Evolutionary conservation across 1,140 invertebrate species (phyloP).

Genomic region (Callitettix versicolor): DNA sequence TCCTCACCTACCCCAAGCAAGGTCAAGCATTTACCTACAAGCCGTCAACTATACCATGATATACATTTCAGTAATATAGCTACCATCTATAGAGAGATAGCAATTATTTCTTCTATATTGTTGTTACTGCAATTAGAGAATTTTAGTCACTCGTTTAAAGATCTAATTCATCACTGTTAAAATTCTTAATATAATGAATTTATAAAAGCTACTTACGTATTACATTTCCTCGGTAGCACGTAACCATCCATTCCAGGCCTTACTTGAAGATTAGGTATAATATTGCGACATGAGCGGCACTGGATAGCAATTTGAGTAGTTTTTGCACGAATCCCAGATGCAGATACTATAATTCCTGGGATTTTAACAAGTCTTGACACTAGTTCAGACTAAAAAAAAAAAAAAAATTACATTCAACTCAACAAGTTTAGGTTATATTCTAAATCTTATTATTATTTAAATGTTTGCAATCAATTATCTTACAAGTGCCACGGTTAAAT

Average conservation of each 20-base stretch:
- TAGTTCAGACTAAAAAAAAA: conserved; percentile 67
- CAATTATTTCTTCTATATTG: too few species aligned
- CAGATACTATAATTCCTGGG: conserved; percentile 89
- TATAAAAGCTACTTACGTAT: conserved; percentile 57
- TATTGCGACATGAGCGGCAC: conserved; percentile 85
- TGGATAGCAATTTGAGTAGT: conserved; percentile 91
- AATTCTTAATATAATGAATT: not conserved
- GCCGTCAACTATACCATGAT: too few species aligned
- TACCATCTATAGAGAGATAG: too few species aligned
- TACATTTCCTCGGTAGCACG: conserved; percentile 89
- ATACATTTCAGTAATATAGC: too few species aligned
- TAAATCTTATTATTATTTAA: too few species aligned
- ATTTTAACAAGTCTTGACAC: conserved; percentile 92
- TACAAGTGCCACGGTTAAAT: too few species aligned
- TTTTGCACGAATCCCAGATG: conserved; percentile 88
- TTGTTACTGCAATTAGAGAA: too few species aligned
- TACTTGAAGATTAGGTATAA: conserved; percentile 80
- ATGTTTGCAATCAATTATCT: too few species aligned
- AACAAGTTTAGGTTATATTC: not conserved
- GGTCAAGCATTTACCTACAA: too few species aligned
- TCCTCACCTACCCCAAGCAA: too few species aligned
- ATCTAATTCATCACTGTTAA: too few species aligned
- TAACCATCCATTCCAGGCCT: conserved; percentile 96
- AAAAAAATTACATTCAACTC: not conserved
- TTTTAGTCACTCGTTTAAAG: too few species aligned